phyloP scores from a whole-genome alignment of 2,113 vertebrate genomes.

The Cynopterus brachyotis region DNA sequence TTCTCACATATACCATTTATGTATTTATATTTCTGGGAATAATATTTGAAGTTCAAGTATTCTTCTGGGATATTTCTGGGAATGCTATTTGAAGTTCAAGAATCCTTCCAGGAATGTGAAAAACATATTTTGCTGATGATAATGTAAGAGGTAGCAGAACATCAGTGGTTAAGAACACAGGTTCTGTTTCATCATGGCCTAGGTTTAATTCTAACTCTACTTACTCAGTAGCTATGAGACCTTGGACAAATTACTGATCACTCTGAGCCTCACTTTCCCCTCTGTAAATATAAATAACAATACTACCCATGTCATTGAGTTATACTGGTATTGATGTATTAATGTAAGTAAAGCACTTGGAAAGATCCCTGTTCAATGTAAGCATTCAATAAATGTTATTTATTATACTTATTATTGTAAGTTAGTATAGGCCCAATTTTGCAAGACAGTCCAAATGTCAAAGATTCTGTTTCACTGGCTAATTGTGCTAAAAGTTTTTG shows the following conservation, averaged over 20 bases:
- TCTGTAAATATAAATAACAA: background rate
- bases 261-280: background rate
- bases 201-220: background rate
- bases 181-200: background rate
- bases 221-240: background rate
- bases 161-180: background rate
- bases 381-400: background rate
- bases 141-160: background rate
- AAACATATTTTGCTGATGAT: background rate
- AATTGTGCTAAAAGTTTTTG: background rate
- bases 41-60: background rate
- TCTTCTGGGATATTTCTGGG: background rate
- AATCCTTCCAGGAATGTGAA: background rate
- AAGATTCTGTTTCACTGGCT: background rate
- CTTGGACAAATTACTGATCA: background rate
- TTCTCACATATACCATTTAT: background rate
- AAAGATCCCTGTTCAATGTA: background rate
- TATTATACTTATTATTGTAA: background rate
- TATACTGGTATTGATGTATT: background rate
- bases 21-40: background rate
- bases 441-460: background rate
- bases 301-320: background rate
- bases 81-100: conserved; percentile 2
- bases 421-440: background rate
- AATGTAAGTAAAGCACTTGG: background rate